A percentile compares a stretch with the other conserved stretches of the same genome.
Evolutionary conservation across 2,113 vertebrate species (phyloP).

Genomic region (Corydoras maculifer): DNA sequence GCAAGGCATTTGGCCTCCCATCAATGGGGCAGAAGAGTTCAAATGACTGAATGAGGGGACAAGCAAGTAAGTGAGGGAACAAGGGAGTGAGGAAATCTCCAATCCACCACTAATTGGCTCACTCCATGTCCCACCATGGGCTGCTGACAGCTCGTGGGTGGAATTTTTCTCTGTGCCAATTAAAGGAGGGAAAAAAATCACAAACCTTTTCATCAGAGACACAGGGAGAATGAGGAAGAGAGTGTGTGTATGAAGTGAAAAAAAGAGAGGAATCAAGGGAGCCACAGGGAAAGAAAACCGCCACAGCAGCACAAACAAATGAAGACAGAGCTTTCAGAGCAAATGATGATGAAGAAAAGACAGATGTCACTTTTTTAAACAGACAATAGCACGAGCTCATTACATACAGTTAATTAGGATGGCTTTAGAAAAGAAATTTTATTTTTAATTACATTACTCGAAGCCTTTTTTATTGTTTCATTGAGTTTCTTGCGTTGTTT

Average conservation of each 20-base stretch:
- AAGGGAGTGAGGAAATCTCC: neutral
- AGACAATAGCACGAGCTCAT: neutral
- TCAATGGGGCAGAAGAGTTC: neutral
- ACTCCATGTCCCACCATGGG: neutral
- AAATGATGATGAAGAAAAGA: neutral
- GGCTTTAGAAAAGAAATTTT: neutral
- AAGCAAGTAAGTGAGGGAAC: neutral
- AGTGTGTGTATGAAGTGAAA: neutral
- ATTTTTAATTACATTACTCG: neutral
- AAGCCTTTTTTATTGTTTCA: neutral
- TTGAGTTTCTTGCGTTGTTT: neutral
- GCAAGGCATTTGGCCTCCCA: neutral
- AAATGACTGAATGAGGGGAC: neutral
- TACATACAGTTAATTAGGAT: neutral
- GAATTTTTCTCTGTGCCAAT: constrained; percentile 14
- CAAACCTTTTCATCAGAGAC: constrained; percentile 11
- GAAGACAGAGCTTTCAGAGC: neutral
- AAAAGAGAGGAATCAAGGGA: neutral
- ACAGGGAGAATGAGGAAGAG: neutral
- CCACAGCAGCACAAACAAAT: neutral
- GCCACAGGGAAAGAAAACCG: neutral
- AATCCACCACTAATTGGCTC: constrained; percentile 18
- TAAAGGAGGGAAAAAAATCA: constrained; percentile 15
- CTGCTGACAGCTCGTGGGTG: constrained; percentile 19
- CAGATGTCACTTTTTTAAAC: neutral